Evolutionary conservation across 1,140 invertebrate genomes (phyloP).

Genomic region (Drosophila sucinea): DNA sequence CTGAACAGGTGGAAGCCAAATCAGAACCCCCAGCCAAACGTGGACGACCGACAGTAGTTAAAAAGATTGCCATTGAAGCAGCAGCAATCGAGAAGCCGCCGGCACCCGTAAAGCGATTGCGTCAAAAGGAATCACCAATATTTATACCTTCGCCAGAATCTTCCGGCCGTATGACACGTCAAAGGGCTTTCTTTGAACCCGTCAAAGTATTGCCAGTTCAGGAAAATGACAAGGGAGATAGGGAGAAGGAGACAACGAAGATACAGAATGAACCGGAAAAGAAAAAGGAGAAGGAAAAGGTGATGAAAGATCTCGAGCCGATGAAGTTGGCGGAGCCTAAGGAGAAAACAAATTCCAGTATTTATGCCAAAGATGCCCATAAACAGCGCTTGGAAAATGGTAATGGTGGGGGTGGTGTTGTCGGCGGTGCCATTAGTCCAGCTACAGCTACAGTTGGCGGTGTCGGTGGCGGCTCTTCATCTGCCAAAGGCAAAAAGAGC

Average conservation of each 20-base stretch:
- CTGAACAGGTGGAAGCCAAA: constrained; percentile 48
- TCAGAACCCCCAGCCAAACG: constrained; percentile 35
- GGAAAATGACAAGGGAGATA: constrained; percentile 32
- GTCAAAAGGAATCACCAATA: constrained; percentile 77
- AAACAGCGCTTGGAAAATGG: constrained; percentile 72
- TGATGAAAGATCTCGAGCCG: constrained; percentile 24
- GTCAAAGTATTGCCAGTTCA: constrained; percentile 71
- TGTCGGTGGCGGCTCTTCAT: constrained; percentile 17
- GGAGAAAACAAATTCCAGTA: constrained; percentile 73
- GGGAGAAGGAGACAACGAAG: constrained; percentile 31
- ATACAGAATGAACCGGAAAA: constrained; percentile 22
- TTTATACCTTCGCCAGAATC: constrained; percentile 80
- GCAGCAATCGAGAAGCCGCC: constrained; percentile 53
- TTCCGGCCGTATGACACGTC: constrained; percentile 77
- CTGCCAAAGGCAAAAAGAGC: constrained; percentile 53
- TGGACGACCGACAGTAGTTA: constrained; percentile 40
- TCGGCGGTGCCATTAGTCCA: not conserved
- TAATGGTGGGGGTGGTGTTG: not conserved
- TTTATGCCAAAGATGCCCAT: constrained; percentile 73
- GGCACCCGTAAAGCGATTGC: constrained; percentile 58
- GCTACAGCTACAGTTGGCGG: not conserved
- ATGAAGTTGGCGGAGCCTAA: constrained; percentile 36
- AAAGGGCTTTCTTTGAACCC: constrained; percentile 80
- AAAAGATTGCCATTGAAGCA: constrained; percentile 36
- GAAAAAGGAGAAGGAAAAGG: constrained; percentile 36